Conservation (phyloP, 2,888 invertebrate genomes). For the Clunio marinus region DNA sequence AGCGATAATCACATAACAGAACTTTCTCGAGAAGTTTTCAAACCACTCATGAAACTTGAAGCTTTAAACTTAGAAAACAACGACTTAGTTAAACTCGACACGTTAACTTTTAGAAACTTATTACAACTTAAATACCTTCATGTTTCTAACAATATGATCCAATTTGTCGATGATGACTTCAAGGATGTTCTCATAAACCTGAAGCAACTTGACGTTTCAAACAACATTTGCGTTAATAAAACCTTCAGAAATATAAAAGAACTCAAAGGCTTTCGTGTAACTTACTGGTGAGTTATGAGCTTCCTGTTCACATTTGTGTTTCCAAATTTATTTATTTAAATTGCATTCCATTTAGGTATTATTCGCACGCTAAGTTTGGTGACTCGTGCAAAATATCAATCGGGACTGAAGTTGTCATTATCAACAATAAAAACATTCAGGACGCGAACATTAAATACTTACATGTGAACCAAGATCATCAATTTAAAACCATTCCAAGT, state of each 20-base stretch:
- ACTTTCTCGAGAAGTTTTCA: background rate
- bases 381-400: constrained; percentile 36
- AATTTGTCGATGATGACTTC: constrained; percentile 20
- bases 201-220: constrained; percentile 26
- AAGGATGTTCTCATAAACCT: constrained; percentile 9
- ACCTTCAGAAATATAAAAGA: constrained; percentile 18
- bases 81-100: background rate
- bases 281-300: constrained; percentile 30
- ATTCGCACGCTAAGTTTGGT: constrained; percentile 2
- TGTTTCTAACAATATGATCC: constrained; percentile 26
- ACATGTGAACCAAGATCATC: constrained; percentile 11
- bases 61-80: constrained; percentile 33
- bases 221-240: constrained; percentile 34
- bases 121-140: constrained; percentile 6
- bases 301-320: too few species aligned
- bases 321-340: too few species aligned
- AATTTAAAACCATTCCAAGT: constrained; percentile 33
- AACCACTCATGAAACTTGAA: constrained; percentile 31
- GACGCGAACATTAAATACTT: constrained; percentile 31
- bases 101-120: background rate
- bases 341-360: constrained; percentile 9
- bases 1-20: constrained; percentile 26
- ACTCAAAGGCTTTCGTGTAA: constrained; percentile 5
- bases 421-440: constrained; percentile 11
- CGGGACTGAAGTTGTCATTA: constrained; percentile 12